Base-by-base conservation (phyloP, 2,888 invertebrate genomes). In the Platynereis dumerilii region DNA sequence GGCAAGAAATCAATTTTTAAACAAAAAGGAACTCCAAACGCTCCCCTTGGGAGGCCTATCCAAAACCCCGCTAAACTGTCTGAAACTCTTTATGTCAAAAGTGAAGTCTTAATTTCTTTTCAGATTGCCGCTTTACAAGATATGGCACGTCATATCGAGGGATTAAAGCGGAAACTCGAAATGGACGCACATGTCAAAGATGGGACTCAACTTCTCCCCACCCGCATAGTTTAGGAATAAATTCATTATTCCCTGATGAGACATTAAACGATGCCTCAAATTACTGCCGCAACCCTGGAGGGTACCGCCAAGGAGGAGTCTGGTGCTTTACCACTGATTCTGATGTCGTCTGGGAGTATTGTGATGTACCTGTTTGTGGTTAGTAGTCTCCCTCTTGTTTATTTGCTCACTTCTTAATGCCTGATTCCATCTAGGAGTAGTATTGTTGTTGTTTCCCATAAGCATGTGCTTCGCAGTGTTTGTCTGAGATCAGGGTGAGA, bases 311-410 rank as follows among this genome's bases (percentile, higher is more conserved):
- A 1, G 64, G 54, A 3, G 89, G 87, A 75, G 95, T 95, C 0
- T 96, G 96, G 96, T 96, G 96, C 85, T 95, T 94, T 80, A 95
- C 95, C 10, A 89, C 90, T 81, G 89, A 94, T 83, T 88, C 90
- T 58, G 86, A 87, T 66, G 89, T 91, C 52, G 88, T 94, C 75
- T 96, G 95, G 96, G 91, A 95, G 80, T 90, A 91, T 81, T 96
- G 96, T 86, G 90, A 93, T 84, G 91, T 96, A 82, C 92, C 93
- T 65, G 83, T 88, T 70, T 96, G 96, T 87, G 89, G 90, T 75
- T 20, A 48, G 54, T 2, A 28, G 5, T 48, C 17, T n/a, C 12
- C 44, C 12, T n/a, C 12, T 42, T 42, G 44, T 42, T 42, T 42
- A 12, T 15, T 42, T 42, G n/a, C n/a, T n/a, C n/a, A n/a, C n/a